Base-by-base conservation (phyloP, 2,888 invertebrate genomes). In the Lymantria monacha region DNA sequence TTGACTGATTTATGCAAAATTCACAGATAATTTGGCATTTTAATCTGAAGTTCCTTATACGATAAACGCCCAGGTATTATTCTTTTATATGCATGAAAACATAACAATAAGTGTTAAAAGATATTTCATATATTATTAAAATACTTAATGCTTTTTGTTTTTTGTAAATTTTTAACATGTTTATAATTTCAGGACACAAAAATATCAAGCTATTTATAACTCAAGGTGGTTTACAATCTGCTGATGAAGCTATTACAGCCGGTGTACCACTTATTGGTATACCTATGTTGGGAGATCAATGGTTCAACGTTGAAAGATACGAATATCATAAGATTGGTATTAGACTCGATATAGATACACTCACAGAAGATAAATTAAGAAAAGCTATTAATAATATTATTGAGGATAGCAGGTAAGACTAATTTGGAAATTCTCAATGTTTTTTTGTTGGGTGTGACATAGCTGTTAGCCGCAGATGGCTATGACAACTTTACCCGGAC, bases 151-250 rank as follows among this genome's bases (percentile, higher is more conserved):
- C 5, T 22, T 2, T 3, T 3, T 22, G 22, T 3, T 22, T 22
- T 22, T 22, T 22, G 22, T 22, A 22, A 22, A 22, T 5, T 22
- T n/a, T 22, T 3, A 22, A 33, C 10, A 8, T 33, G 9, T 33
- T 10, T 33, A n/a, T 33, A 33, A 10, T 33, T 52, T 12, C 45
- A 81, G 80, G 49, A 30, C 90, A 91, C 61, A 79, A 80, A n/a
- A 91, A 91, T 46, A 55, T 91, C 0, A 91, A 88, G 55, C 48
- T 87, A 0, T 91, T 91, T 48, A 81, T 90, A 41, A 86, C 84
- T 0, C 91, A 90, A 76, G 87, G 86, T 43, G 91, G 91, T 1
- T 57, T 86, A 1, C 87, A 89, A 46, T 89, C 89, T 0, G 74
- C 83, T 0, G 85, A 87, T 14, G 90, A 91, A 57, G 79, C 88